Base-by-base conservation (phyloP, 2,113 vertebrate genomes). In the Notarius quadriscutis region DNA sequence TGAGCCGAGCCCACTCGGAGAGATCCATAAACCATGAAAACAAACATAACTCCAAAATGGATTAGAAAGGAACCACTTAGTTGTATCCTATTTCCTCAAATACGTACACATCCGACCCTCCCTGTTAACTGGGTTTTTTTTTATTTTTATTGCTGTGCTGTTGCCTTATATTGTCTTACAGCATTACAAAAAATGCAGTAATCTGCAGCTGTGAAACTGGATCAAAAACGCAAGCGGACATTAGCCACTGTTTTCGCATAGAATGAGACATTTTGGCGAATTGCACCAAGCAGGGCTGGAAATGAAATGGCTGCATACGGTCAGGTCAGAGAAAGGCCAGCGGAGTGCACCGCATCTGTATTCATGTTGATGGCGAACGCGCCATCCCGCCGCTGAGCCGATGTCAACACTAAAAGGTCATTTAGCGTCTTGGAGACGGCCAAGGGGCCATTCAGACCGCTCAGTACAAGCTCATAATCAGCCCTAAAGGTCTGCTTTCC, bases 351-450 rank as follows among this genome's bases (percentile, higher is more conserved):
- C 78, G 48, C 12, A 20, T 80, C 77, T 30, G 74, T 41, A 81
- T 83, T 84, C 85, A 83, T 53, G 78, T 50, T 34, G 51, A 72
- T 84, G 82, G 86, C 58, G n/a, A 41, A 41, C 4, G 75, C 53
- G 10, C 79, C 41, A 41, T 84, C 83, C 71, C 79, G 53, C 86
- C 55, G 78, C 12, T 69, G 65, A 87, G 85, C 65, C 79, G 69
- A 84, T 77, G 84, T 89, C 84, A 17, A 87, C 71, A 67, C 83
- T 91, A 85, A 89, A 88, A 89, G 90, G 87, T 88, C 84, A 89
- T 88, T 88, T 89, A 85, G 85, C 58, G 87, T 83, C 80, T 87
- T 53, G 53, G 82, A 87, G 88, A 88, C 85, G 60, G 88, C 77
- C 87, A 81, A 81, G 87, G 74, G 83, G 84, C 88, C 84, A 84